Evolutionary conservation across 2,797 vertebrate genomes (phyloP), one percentile per base, ranked within the genome.

Genomic region (Poeciliopsis presidionis): DNA sequence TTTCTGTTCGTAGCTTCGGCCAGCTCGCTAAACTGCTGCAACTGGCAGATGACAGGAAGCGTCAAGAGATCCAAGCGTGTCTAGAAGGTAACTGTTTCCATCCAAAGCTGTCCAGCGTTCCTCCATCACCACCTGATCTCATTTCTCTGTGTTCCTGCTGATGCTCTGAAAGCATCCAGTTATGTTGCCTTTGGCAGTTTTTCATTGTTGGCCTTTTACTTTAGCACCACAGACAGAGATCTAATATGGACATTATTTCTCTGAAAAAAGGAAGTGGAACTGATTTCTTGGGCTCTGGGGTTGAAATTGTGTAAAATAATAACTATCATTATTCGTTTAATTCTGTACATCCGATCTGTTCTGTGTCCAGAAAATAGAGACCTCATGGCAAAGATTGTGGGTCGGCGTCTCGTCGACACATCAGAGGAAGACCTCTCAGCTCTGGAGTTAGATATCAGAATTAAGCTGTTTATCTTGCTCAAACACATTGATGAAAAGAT

Each of bases 31-130:
- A 73, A 80, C 87, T 97, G 0, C 77, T 97, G 61, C 82, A 76
- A 78, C 53, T 95, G 72, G 93, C 95, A 77, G 63, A 73, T 65
- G 94, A 94, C 65, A 95, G 86, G 80, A 96, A 95, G 81, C 83
- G 97, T 81, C 93, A 89, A 76, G 98, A 99, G 93, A 84, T 95
- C 69, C 90, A 90, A 83, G 90, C 96, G 16, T 98, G 97, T 93
- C 94, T 99, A 77, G 96, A 98, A 97, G 97, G 98, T 98, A 85
- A 84, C 81, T 41, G 80, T 84, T 89, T 87, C 51, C 86, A 91
- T 86, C 39, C 43, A 4, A 73, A 88, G 71, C 46, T 81, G 72
- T 81, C 76, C 57, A 30, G 28, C 28, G 2, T 61, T 33, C 59
- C 70, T 86, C 80, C 73, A 83, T 76, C 81, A 90, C 69, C 86